phyloP scores from a whole-genome alignment of 2,113 vertebrate species.

The Otus sunia region DNA sequence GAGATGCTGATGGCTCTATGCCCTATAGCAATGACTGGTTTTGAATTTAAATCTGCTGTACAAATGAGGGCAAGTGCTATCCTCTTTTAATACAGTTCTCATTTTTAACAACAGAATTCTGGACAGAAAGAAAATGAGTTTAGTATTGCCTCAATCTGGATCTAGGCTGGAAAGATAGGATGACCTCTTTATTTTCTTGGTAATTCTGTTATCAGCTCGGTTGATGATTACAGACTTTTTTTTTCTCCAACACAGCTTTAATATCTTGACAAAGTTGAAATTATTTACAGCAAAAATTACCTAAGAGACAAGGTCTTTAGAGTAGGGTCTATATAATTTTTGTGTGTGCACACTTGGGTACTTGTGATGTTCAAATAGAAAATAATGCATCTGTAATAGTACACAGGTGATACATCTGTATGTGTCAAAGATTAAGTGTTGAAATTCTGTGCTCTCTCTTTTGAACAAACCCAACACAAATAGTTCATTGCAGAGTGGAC shows the following conservation, averaged over 20 bases:
- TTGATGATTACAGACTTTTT: not conserved
- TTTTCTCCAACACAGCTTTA: not conserved
- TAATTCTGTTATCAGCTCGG: not conserved
- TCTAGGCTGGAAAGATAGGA: not conserved
- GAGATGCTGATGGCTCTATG: not conserved
- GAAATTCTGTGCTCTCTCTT: slow-evolving; percentile 10
- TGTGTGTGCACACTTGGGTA: not conserved
- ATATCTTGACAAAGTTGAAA: not conserved
- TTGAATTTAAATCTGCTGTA: not conserved
- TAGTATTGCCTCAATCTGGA: not conserved
- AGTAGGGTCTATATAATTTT: not conserved
- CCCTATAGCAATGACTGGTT: not conserved
- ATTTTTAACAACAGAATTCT: not conserved
- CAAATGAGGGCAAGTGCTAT: not conserved
- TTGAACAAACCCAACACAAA: not conserved
- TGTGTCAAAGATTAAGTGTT: not conserved
- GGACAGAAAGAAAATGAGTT: not conserved
- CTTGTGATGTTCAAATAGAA: not conserved
- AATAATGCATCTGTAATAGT: not conserved
- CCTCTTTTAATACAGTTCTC: not conserved
- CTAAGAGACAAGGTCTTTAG: not conserved
- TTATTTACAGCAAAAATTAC: not conserved
- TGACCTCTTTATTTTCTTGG: not conserved
- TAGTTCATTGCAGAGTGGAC: not conserved
- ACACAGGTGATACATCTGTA: not conserved